Evolutionary conservation across 2,113 vertebrate genomes (phyloP), one percentile per base, ranked within the genome.

Genomic region (Elgaria multicarinata): DNA sequence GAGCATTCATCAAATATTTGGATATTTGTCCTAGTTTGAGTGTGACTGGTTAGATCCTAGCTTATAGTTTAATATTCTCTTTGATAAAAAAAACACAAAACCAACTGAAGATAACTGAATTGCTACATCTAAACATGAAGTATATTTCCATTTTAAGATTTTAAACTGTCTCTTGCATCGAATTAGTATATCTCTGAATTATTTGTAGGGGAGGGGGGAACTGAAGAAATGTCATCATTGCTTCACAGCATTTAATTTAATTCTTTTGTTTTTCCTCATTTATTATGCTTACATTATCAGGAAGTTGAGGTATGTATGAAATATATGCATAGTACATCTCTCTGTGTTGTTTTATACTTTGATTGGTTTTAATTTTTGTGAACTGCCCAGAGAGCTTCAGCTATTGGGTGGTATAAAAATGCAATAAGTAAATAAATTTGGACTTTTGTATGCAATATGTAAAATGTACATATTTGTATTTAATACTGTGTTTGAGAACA

Each of bases 241-340:
- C 87, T 96, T 94, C 92, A 4, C 92, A 83, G 93, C 94, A 94
- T 46, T 95, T 97, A 95, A 96, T 95, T 92, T 96, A 92, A 97
- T 96, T 96, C 90, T 96, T 97, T 95, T 94, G 87, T 95, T 96
- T 97, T 94, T 92, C 93, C 94, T 96, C 95, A 95, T 97, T 97
- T 95, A 92, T 96, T 96, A 97, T 93, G 97, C 97, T 96, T 96
- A 74, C 97, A n/a, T 95, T 81, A 89, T 95, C 97, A 97, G 97
- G 97, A 97, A 93, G 97, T 97, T 94, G 97, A 97, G 97, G 97
- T 97, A 97, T 92, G 97, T 97, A 95, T 94, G 72, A 16, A 31
- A 76, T 46, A 67, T 67, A 28, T 28, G 6, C 22, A 67, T 67
- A 2, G 4, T 67, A 14, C 26, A 67, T 67, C 22, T 67, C 22